Conservation (phyloP, 2,888 invertebrate genomes). For the Lithophane leautieri region DNA sequence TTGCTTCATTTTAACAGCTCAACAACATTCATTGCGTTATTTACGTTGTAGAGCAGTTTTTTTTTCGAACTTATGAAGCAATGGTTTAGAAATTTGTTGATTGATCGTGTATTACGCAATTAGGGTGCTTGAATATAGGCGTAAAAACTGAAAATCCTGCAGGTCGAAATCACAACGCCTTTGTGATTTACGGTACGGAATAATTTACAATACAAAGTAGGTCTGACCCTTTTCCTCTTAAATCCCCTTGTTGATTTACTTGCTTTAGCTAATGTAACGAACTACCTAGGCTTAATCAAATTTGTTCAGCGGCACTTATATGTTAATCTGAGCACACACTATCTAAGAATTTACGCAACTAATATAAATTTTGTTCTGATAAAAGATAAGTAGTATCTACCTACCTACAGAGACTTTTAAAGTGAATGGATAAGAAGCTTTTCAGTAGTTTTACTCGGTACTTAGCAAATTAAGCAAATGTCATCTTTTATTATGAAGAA, state of each 20-base stretch:
- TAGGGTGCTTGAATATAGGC: too few relatives aligned
- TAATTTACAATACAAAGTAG: conserved; percentile 3
- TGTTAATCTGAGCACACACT: conserved; percentile 47
- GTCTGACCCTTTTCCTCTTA: conserved; percentile 9
- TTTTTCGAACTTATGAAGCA: too few relatives aligned
- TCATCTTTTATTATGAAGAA: neutral
- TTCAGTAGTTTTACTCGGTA: conserved; percentile 1
- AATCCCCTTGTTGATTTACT: conserved; percentile 25
- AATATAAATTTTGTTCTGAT: conserved; percentile 50
- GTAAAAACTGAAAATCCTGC: neutral
- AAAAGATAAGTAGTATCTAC: conserved; percentile 43
- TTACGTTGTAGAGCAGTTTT: too few relatives aligned
- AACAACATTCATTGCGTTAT: too few relatives aligned
- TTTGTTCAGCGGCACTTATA: conserved; percentile 45
- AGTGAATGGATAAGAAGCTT: conserved; percentile 32
- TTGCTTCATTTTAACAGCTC: too few relatives aligned
- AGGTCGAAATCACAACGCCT: neutral
- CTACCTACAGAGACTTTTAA: conserved; percentile 15
- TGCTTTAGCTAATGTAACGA: conserved; percentile 24
- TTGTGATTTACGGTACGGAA: neutral
- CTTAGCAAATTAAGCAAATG: neutral
- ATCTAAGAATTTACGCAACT: conserved; percentile 50
- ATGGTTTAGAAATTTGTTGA: too few relatives aligned
- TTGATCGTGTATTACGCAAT: too few relatives aligned
- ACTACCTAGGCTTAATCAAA: conserved; percentile 42